Conservation (phyloP, 2,113 vertebrate genomes). For the Tautogolabrus adspersus region DNA sequence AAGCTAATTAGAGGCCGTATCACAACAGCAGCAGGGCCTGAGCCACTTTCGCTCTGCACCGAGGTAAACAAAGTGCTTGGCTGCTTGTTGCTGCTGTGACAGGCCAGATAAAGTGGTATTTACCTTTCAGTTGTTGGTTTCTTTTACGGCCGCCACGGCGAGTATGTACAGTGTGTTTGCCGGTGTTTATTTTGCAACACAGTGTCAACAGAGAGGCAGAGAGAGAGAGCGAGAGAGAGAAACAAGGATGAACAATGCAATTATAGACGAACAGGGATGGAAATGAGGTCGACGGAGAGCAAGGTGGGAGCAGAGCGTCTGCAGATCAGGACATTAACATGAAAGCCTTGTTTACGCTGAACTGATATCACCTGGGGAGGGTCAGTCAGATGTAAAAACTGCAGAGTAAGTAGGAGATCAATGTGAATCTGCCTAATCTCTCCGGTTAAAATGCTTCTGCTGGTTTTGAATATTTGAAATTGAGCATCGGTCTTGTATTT, state of each 20-base stretch:
- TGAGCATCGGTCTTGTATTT: not conserved
- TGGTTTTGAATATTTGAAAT: not conserved
- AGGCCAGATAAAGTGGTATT: constrained; percentile 77
- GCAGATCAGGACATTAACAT: constrained; percentile 36
- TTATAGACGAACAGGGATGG: constrained; percentile 56
- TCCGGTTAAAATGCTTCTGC: not conserved
- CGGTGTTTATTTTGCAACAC: constrained; percentile 40
- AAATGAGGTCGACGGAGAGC: constrained; percentile 41
- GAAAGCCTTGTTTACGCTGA: constrained; percentile 26
- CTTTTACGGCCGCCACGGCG: constrained; percentile 42
- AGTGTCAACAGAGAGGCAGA: constrained; percentile 58
- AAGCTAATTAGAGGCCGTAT: constrained; percentile 76
- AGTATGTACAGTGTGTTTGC: constrained; percentile 50
- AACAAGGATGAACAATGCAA: constrained; percentile 38
- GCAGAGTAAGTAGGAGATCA: not conserved
- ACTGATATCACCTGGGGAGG: constrained; percentile 48
- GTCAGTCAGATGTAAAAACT: constrained; percentile 17
- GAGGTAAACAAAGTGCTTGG: constrained; percentile 75
- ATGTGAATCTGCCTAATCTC: constrained; percentile 18
- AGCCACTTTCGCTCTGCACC: constrained; percentile 66
- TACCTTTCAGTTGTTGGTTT: constrained; percentile 75
- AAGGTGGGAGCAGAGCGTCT: constrained; percentile 38
- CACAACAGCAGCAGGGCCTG: constrained; percentile 65
- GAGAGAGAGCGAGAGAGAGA: not conserved
- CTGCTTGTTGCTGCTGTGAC: constrained; percentile 75